Base-by-base conservation (phyloP, 2,797 vertebrate species). In the Syngnathus acus region DNA sequence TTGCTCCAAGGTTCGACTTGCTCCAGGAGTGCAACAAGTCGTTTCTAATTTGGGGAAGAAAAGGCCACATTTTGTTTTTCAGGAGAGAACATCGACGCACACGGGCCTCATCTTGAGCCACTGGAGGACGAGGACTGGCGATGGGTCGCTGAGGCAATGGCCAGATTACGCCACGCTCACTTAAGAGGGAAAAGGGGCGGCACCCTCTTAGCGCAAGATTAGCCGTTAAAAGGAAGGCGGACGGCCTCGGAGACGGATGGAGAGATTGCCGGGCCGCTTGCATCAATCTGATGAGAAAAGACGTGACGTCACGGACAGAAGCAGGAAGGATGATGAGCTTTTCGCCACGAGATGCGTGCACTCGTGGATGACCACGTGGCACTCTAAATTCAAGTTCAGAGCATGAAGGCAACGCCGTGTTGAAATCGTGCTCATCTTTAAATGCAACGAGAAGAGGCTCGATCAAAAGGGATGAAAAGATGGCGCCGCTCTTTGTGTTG, bases 161-260 rank as follows among this genome's bases (percentile, higher is more conserved):
- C 79, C 79, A 90, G 87, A 87, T 90, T 87, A 89, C 80, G 69
- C 4, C 68, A 78, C 67, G 82, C 76, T 87, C 87, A 82, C 82
- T 87, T 84, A 87, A 84, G 85, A 85, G 82, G 75, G 67, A 80
- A 89, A 87, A n/a, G n/a, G 92, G 90, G 90, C 73, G 79, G 37
- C 73, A 70, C 79, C 39, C 82, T 93, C 92, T 95, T 95, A 94
- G 90, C 92, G 90, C 90, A 94, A 95, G 94, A 96, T 95, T 94
- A 95, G 94, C 94, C 93, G 93, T 94, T 94, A 94, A 94, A 89
- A 88, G 77, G 84, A 84, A 78, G 40, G 13, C 73, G 76, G 77
- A 86, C 72, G 74, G 68, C 21, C 38, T 45, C 67, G 66, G 64
- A 78, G 69, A 82, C 80, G 77, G 76, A 68, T 64, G 78, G 77